phyloP scores from a whole-genome alignment of 2,113 vertebrate species.

The Oenanthe oenanthe region DNA sequence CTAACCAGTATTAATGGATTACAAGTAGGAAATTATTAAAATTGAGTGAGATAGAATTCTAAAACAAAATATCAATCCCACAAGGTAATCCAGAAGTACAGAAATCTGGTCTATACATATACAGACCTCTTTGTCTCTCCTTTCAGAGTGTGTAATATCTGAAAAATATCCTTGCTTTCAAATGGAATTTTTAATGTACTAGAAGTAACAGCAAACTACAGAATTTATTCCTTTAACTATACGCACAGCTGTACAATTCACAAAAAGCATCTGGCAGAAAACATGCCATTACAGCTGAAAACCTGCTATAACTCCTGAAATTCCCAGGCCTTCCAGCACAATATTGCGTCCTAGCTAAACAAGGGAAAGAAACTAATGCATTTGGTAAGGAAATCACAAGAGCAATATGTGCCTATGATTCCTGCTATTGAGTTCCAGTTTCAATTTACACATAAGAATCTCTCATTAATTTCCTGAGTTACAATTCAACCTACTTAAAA shows the following conservation, averaged over 20 bases:
- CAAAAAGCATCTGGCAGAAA: not conserved
- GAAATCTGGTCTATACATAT: not conserved
- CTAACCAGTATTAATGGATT: not conserved
- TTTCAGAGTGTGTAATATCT: not conserved
- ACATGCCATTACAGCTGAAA: not conserved
- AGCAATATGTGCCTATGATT: not conserved
- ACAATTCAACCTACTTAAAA: not conserved
- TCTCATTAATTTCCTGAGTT: not conserved
- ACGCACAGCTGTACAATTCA: not conserved
- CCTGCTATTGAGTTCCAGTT: not conserved
- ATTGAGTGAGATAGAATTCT: not conserved
- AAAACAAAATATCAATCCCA: not conserved
- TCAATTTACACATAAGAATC: not conserved
- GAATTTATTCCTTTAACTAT: not conserved
- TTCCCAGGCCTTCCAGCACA: not conserved
- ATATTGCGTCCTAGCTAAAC: not conserved
- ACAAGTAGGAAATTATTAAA: not conserved
- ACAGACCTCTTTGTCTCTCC: not conserved
- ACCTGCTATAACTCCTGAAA: not conserved
- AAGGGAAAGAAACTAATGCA: not conserved
- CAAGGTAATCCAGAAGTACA: not conserved
- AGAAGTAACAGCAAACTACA: not conserved
- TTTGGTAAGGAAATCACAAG: not conserved
- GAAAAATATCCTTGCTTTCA: not conserved
- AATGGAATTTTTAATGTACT: not conserved